These are phyloP conservation scores for Fragum whitleyi DNA, from an alignment of 2,888 invertebrate genomes.

Conservation along the genomic window DNA sequence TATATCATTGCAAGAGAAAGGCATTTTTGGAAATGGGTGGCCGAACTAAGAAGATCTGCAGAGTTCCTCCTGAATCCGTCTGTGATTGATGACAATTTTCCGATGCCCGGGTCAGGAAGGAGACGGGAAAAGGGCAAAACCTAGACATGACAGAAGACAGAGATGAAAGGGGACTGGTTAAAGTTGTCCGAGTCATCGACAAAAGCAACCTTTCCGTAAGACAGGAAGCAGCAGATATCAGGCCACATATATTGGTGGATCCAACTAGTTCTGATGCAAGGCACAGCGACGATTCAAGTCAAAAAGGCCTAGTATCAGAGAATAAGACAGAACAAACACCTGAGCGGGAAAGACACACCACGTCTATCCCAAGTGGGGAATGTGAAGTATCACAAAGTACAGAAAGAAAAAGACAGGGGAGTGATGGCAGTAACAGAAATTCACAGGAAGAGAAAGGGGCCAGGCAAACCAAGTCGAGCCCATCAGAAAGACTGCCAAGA, in stretches of 20 bases:
- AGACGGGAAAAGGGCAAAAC: background rate
- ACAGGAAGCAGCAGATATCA: background rate
- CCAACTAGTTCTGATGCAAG: too few relatives aligned
- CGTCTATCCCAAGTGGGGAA: too few relatives aligned
- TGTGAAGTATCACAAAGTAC: too few relatives aligned
- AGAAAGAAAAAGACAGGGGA: too few relatives aligned
- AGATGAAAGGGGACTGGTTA: background rate
- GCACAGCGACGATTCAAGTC: too few relatives aligned
- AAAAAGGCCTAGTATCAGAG: background rate
- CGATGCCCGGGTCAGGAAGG: background rate
- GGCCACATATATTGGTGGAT: background rate
- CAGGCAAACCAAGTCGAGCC: background rate
- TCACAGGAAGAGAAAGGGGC: background rate
- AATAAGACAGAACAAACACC: too few relatives aligned
- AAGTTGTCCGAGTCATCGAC: background rate
- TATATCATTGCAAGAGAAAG: background rate
- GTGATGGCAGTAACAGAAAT: background rate
- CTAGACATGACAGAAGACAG: background rate
- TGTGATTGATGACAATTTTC: background rate
- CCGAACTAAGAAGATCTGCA: background rate
- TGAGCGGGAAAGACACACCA: too few relatives aligned
- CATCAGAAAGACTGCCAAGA: too few relatives aligned
- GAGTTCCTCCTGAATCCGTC: background rate
- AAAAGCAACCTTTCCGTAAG: background rate
- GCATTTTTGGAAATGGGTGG: background rate